Evolutionary conservation across 1,140 invertebrate species (phyloP), one percentile per base, ranked within the genome.

Genomic region (Charaxes varanes): DNA sequence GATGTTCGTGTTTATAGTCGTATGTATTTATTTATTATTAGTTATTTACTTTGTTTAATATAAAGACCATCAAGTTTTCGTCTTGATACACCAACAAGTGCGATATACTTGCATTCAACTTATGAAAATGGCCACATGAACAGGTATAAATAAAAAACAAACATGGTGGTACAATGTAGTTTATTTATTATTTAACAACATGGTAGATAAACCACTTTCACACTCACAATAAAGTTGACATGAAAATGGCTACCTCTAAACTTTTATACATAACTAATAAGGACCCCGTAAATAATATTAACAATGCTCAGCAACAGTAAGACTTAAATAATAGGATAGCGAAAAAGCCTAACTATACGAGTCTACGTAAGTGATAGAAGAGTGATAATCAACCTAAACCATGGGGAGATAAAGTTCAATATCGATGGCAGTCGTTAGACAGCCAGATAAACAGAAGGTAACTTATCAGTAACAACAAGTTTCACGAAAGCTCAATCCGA

Each of bases 111-210:
- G n/a, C n/a, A n/a, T n/a, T n/a, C n/a, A n/a, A n/a, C n/a, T n/a
- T n/a, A n/a, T n/a, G n/a, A n/a, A n/a, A n/a, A n/a, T n/a, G n/a
- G n/a, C n/a, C n/a, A n/a, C n/a, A n/a, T n/a, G n/a, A n/a, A n/a
- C n/a, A n/a, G 26, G 19, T n/a, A 1, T 37, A 7, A 30, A 7
- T 68, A 55, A 79, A 72, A 77, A 62, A 64, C 51, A 31, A 23
- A 22, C 4, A 18, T 62, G 79, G 81, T 85, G 80, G 80, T 85
- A 85, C 78, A 85, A 85, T 85, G 79, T 85, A 82, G 73, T 85
- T 82, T 85, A 84, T 83, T 83, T 84, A 83, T 85, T 84, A 84
- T 84, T 84, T 85, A 85, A 85, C 83, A 85, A 85, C 83, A 82
- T 84, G 66, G 68, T 78, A 78, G 83, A 76, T 76, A 69, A 55